phyloP scores from a whole-genome alignment of 2,888 invertebrate genomes.

The Scaptomyza flava region DNA sequence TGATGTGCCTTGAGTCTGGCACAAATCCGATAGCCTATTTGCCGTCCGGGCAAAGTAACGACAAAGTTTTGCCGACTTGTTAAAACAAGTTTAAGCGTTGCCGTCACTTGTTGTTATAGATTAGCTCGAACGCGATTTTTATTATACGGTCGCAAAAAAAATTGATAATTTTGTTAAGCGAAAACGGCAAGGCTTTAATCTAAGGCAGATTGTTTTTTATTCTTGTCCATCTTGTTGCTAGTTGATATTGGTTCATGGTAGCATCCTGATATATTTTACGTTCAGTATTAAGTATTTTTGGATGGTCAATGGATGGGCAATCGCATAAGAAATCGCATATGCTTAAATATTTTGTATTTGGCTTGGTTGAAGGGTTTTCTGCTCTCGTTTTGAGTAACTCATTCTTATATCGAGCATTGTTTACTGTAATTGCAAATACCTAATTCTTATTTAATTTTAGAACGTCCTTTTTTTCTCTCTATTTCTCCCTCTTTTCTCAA shows the following conservation, averaged over 20 bases:
- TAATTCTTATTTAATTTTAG: neutral
- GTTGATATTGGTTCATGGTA: neutral
- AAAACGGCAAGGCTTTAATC: neutral
- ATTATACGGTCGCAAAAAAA: conserved; percentile 7
- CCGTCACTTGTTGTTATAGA: conserved; percentile 30
- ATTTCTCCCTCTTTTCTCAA: conserved; percentile 14
- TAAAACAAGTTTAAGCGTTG: conserved; percentile 42
- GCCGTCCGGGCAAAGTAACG: conserved; percentile 1
- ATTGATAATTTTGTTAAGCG: conserved; percentile 3
- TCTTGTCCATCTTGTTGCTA: neutral
- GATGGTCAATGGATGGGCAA: no score
- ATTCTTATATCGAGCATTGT: neutral
- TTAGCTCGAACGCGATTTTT: conserved; percentile 43
- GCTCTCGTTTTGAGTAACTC: neutral
- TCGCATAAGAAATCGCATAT: no score
- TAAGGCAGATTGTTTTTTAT: neutral
- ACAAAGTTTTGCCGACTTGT: conserved; percentile 44
- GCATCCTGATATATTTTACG: no score
- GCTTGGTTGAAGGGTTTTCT: no score
- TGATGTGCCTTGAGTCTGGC: conserved; percentile 28
- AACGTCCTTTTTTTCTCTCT: neutral
- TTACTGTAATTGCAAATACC: neutral
- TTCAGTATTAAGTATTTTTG: no score
- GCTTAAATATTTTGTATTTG: no score
- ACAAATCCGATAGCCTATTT: conserved; percentile 14